These are phyloP conservation scores for Parazoanthus atlanticus DNA, from an alignment of 92 coral and sea anemone genomes.

Conservation along the genomic window DNA sequence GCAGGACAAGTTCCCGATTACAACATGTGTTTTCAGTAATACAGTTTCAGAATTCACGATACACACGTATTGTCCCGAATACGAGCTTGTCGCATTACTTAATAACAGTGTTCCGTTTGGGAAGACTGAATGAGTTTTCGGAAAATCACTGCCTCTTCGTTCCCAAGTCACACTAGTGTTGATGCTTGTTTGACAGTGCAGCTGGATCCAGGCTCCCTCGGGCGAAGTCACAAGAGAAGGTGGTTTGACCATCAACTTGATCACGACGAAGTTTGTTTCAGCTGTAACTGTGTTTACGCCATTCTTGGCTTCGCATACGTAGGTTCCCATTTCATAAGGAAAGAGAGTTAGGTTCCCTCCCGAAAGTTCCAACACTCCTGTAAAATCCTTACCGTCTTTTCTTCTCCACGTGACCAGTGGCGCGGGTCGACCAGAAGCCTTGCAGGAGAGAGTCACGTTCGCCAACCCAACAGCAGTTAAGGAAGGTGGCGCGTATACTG, in stretches of 20 bases:
- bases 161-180: conserved; percentile 7
- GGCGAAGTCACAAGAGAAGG: neutral
- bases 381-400: neutral
- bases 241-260: neutral
- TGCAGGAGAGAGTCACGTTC: neutral
- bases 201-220: conserved; percentile 24
- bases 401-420: conserved; percentile 33
- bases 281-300: conserved; percentile 21
- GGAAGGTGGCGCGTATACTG: neutral
- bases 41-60: neutral
- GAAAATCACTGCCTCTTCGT: conserved; percentile 5
- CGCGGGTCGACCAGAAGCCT: conserved; percentile 17
- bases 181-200: conserved; percentile 17
- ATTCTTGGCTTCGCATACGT: conserved; percentile 11
- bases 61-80: conserved; percentile 10
- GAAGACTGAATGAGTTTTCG: neutral
- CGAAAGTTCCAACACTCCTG: neutral
- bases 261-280: conserved; percentile 8
- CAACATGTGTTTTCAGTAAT: neutral
- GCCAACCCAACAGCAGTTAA: neutral
- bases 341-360: conserved; percentile 1
- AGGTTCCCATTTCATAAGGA: neutral
- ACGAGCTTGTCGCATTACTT: neutral
- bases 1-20: conserved; percentile 33
- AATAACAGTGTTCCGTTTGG: conserved; percentile 9